Evolutionary conservation across 2,797 vertebrate genomes (phyloP).

Genomic region (Choloepus didactylus): DNA sequence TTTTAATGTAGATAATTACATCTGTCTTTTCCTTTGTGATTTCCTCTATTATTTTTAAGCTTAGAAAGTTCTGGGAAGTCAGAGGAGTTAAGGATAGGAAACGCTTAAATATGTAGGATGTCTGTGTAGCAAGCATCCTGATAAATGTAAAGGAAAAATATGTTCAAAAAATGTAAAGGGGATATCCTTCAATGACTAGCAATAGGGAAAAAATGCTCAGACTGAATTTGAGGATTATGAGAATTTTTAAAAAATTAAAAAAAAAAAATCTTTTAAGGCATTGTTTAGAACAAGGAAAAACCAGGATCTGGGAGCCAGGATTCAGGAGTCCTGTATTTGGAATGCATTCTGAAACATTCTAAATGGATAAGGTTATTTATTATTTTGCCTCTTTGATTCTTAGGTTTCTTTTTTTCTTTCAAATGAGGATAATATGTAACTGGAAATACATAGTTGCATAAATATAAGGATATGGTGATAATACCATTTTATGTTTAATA

Average conservation of each 20-base stretch:
- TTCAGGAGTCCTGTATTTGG: background rate
- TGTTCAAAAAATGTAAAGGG: background rate
- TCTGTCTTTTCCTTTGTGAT: conserved; percentile 7
- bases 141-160: background rate
- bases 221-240: background rate
- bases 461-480: background rate
- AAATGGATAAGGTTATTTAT: background rate
- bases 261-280: background rate
- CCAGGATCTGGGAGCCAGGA: background rate
- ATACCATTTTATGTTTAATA: conserved; percentile 40
- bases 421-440: conserved; percentile 14
- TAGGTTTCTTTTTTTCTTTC: background rate
- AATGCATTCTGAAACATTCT: conserved; percentile 28
- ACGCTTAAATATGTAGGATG: background rate
- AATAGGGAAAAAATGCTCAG: background rate
- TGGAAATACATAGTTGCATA: background rate
- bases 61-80: conserved; percentile 1
- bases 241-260: background rate
- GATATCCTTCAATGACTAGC: background rate
- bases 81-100: background rate
- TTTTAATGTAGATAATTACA: conserved; percentile 1
- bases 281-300: conserved; percentile 16
- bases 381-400: conserved; percentile 27
- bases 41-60: background rate
- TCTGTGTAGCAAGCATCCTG: background rate